Evolutionary conservation across 2,888 invertebrate genomes (phyloP).

Genomic region (Spisula solida): DNA sequence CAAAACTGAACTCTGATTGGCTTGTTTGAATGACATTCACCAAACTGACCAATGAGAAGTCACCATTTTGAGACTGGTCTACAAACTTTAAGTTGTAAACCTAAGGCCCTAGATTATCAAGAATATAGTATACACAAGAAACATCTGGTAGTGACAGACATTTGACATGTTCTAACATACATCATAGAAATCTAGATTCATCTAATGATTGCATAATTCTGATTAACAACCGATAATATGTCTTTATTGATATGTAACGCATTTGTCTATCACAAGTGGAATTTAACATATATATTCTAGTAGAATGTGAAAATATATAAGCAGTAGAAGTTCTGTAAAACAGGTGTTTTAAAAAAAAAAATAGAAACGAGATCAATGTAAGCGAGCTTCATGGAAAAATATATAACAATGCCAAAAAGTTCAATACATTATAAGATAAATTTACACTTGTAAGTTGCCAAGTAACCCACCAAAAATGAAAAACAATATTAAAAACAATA

Average conservation of each 20-base stretch:
- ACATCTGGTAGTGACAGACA: too few species aligned
- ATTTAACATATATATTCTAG: background rate
- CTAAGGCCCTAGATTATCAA: too few species aligned
- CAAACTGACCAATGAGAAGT: too few species aligned
- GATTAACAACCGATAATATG: background rate
- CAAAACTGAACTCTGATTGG: too few species aligned
- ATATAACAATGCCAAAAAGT: background rate
- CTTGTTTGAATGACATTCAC: too few species aligned
- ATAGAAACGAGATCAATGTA: background rate
- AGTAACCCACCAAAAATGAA: background rate
- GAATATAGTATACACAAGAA: too few species aligned
- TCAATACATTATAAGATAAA: background rate
- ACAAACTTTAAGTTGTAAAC: too few species aligned
- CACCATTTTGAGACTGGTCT: too few species aligned
- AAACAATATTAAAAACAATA: background rate
- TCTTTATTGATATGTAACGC: conserved; percentile 20
- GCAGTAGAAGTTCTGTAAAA: background rate
- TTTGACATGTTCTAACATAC: too few species aligned
- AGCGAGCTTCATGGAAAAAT: background rate
- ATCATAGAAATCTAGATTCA: background rate
- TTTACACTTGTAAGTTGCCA: background rate
- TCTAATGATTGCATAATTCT: conserved; percentile 4
- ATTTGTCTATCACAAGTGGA: background rate
- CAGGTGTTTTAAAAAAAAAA: background rate
- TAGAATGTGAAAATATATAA: background rate